Conservation (phyloP, 2,797 vertebrate genomes). For the Oryzias sinensis region DNA sequence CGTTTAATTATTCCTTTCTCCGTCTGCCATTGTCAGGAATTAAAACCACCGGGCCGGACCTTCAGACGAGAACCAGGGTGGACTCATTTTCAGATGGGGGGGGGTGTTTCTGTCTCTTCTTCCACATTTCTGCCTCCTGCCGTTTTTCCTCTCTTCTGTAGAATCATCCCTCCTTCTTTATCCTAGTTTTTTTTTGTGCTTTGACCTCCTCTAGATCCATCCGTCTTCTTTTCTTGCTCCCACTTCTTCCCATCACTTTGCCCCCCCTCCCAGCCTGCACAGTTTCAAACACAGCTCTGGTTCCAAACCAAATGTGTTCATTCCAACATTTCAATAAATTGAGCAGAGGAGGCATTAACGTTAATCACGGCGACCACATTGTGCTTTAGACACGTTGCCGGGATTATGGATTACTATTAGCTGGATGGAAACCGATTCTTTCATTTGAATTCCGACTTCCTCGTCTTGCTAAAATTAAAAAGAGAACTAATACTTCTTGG, state of each 20-base stretch:
- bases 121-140: conserved; percentile 16
- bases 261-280: conserved; percentile 46
- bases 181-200: conserved; percentile 12
- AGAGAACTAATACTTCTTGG: conserved; percentile 84
- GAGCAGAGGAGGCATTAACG: conserved; percentile 83
- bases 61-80: conserved; percentile 71
- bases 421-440: conserved; percentile 85
- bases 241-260: conserved; percentile 59
- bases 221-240: conserved; percentile 32
- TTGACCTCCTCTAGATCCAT: conserved; percentile 47
- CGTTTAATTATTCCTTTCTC: conserved; percentile 82
- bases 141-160: conserved; percentile 24
- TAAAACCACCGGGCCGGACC: conserved; percentile 69
- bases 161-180: conserved; percentile 13
- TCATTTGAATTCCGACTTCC: conserved; percentile 84
- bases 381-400: conserved; percentile 83
- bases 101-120: conserved; percentile 48
- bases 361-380: conserved; percentile 87
- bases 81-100: conserved; percentile 67
- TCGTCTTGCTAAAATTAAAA: conserved; percentile 83
- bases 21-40: conserved; percentile 73
- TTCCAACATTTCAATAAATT: conserved; percentile 87
- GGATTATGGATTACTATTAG: conserved; percentile 89
- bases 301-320: conserved; percentile 82
- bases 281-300: conserved; percentile 74